Conservation (phyloP, 2,888 invertebrate genomes). For the Drosophila longiperda region DNA sequence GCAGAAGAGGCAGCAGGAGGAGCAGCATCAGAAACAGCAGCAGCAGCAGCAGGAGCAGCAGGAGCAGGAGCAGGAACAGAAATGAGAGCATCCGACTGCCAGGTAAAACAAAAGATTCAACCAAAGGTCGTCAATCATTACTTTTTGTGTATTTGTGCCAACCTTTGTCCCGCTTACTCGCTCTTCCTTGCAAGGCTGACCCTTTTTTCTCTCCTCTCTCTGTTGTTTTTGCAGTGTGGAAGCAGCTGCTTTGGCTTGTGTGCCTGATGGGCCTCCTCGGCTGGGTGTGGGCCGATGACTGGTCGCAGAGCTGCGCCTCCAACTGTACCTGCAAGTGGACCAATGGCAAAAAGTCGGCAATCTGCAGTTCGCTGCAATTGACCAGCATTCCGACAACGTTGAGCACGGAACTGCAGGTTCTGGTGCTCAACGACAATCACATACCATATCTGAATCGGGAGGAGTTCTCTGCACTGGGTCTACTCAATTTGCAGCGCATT, state of each 20-base stretch:
- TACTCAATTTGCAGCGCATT: constrained; percentile 93
- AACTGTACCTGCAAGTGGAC: constrained; percentile 97
- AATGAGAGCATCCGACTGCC: constrained; percentile 49
- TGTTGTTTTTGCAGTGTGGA: constrained; percentile 50
- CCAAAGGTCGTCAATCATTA: constrained; percentile 45
- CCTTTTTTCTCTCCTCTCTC: neutral
- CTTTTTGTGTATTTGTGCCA: constrained; percentile 24
- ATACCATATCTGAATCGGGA: constrained; percentile 91
- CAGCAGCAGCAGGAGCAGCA: constrained; percentile 25
- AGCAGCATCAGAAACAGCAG: constrained; percentile 21
- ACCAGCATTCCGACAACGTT: constrained; percentile 90
- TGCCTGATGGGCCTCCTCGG: constrained; percentile 54
- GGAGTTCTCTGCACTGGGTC: constrained; percentile 91
- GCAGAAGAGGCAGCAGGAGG: constrained; percentile 12
- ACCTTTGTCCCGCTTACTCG: constrained; percentile 4
- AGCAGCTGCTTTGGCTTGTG: constrained; percentile 56
- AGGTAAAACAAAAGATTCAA: constrained; percentile 50
- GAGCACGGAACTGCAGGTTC: constrained; percentile 90
- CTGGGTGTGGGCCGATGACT: constrained; percentile 88
- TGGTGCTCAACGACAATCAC: constrained; percentile 93
- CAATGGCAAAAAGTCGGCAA: constrained; percentile 94
- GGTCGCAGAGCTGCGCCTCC: constrained; percentile 93
- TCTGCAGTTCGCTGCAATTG: constrained; percentile 92
- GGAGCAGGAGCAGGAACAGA: constrained; percentile 20
- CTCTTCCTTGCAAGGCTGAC: constrained; percentile 1